phyloP scores from a whole-genome alignment of 2,888 invertebrate genomes.

The Spilarctia lutea region DNA sequence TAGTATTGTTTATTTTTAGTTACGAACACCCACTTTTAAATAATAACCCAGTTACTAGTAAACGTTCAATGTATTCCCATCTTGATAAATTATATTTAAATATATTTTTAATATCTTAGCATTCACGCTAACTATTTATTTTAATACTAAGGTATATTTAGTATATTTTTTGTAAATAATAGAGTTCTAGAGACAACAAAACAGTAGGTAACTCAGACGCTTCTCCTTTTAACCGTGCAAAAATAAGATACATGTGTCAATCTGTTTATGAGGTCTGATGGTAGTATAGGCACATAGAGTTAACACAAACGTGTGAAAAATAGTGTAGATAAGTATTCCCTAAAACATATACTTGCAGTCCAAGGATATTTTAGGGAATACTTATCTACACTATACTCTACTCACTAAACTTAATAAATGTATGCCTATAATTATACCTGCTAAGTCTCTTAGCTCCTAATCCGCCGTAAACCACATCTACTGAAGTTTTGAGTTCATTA shows the following conservation, averaged over 20 bases:
- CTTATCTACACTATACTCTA: no score
- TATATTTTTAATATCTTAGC: no score
- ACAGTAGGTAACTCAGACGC: no score
- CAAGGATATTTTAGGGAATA: no score
- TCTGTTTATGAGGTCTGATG: neutral
- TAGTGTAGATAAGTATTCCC: neutral
- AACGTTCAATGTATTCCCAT: no score
- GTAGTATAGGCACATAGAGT: neutral
- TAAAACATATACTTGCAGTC: neutral
- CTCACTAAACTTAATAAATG: neutral
- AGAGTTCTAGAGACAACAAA: no score
- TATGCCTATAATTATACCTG: constrained; percentile 11
- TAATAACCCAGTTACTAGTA: no score
- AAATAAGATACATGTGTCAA: neutral
- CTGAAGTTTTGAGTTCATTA: constrained; percentile 19
- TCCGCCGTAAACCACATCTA: constrained; percentile 27
- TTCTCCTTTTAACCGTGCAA: no score
- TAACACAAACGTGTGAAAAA: neutral
- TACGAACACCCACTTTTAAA: neutral
- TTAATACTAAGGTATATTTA: no score
- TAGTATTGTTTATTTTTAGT: neutral
- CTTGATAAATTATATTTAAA: no score
- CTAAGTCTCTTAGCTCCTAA: constrained; percentile 8
- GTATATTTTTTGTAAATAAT: no score
- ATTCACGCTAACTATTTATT: no score